Base-by-base conservation (phyloP, 2,113 vertebrate genomes). In the Girardinichthys multiradiatus region DNA sequence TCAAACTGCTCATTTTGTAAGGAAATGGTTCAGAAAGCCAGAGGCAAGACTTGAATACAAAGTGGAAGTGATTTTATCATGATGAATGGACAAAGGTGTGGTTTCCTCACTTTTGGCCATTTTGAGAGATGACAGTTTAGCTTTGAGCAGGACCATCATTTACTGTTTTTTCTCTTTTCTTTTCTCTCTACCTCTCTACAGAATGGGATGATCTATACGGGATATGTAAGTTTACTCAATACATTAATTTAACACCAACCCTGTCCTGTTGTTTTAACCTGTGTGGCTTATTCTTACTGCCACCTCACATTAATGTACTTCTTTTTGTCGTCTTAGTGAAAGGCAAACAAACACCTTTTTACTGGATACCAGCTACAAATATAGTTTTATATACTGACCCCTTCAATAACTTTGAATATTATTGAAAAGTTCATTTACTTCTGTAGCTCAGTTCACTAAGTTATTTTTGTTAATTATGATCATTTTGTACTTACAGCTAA, bases 201-300 rank as follows among this genome's bases (percentile, higher is more conserved):
- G 95, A 96, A 96, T 91, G 95, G 95, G 93, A 94, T 95, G 90
- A 94, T 95, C 92, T 97, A 95, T 93, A 94, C 95, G 93, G 95
- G 93, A 93, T 96, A 96, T 92, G 95, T 95, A 93, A 96, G 95
- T 95, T 59, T 67, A 31, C 67, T 68, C 28, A 61, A 37, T 9
- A 48, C 6, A n/a, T 31, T 17, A 45, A 17, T 19, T 29, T 17
- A n/a, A 75, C 27, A 57, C 33, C 13, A 24, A 9, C 12, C 9
- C 5, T 21, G 2, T 1, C 8, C 63, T 66, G 58, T 60, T 33
- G n/a, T 85, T 79, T 70, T 27, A 45, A 70, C 74, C 33, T 21
- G 58, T 59, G 35, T 69, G 64, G 37, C 24, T 31, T 5, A 24
- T 48, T 35, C 39, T 33, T 42, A 68, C 51, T 65, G 29, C 54